Evolutionary conservation across 1,140 invertebrate species (phyloP), one percentile per base, ranked within the genome.

Genomic region (Pogonognathellus flavescens): DNA sequence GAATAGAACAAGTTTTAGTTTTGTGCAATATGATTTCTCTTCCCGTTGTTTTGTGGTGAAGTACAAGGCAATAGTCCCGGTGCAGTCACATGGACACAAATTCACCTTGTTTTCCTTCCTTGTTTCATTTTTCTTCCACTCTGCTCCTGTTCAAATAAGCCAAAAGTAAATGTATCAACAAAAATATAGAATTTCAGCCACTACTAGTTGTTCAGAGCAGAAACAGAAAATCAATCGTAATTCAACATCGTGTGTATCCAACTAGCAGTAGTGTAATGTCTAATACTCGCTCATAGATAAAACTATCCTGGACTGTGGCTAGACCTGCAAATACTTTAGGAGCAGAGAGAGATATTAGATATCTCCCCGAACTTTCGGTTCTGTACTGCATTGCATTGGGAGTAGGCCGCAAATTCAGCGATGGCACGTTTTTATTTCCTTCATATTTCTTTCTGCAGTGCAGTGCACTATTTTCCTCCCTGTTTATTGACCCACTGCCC

Each of bases 1-100:
- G 41, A 76, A 76, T 41, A 49, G 70, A 76, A 76, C 70, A 76
- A 76, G 31, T 76, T 76, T 76, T 31, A 49, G 31, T 31, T 76
- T 76, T 50, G 70, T 18, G 20, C 22, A 76, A 16, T 31, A 41
- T 76, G 25, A n/a, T 18, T 50, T 76, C 41, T 50, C 13, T 41
- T 41, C 6, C 31, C 6, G 31, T 41, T 41, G 31, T 41, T 41
- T 41, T 41, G 31, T 41, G 2, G 31, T 41, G 31, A 41, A 41
- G 31, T 41, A 41, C 31, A 41, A 41, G 31, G 31, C 31, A 41
- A 6, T 41, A 41, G 31, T 41, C 31, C 1, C 31, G 31, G 31
- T 41, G 31, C 31, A 41, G 31, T 41, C 31, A 41, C 31, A 41
- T 41, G 31, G 31, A 55, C 53, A 55, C 53, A 11, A 25, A 41